Conservation (phyloP, 35 echinoderm and acorn worm genomes). For the Apostichopus parvimensis region DNA sequence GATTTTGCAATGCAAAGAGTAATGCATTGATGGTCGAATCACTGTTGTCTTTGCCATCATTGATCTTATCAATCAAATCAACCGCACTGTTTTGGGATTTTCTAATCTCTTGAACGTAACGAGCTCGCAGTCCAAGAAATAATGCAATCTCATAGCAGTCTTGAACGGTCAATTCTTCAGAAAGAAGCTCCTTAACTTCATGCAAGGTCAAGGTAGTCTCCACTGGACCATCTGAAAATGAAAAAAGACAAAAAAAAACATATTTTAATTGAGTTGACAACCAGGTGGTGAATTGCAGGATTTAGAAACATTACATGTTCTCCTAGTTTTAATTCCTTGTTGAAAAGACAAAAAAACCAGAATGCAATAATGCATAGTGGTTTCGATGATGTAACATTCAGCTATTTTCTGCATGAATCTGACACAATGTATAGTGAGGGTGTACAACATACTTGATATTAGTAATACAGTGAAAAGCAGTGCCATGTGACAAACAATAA, state of each 20-base stretch:
- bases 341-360: no score
- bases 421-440: no score
- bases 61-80: not conserved
- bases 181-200: no score
- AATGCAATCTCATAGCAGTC: not conserved
- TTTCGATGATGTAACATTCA: no score
- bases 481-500: no score
- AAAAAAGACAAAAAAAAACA: not conserved
- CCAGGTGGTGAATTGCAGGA: no score
- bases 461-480: no score
- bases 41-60: not conserved
- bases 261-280: not conserved
- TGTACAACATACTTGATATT: no score
- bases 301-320: no score
- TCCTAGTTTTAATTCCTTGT: no score
- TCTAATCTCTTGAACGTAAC: not conserved
- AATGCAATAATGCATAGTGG: no score
- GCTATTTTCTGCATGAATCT: no score
- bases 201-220: not conserved
- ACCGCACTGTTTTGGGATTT: not conserved
- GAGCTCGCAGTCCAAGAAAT: not conserved
- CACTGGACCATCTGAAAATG: not conserved
- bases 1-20: not conserved
- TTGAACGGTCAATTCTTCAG: not conserved
- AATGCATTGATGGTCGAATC: not conserved